Conservation (phyloP, 2,113 vertebrate species). For the Jaculus jaculus region DNA sequence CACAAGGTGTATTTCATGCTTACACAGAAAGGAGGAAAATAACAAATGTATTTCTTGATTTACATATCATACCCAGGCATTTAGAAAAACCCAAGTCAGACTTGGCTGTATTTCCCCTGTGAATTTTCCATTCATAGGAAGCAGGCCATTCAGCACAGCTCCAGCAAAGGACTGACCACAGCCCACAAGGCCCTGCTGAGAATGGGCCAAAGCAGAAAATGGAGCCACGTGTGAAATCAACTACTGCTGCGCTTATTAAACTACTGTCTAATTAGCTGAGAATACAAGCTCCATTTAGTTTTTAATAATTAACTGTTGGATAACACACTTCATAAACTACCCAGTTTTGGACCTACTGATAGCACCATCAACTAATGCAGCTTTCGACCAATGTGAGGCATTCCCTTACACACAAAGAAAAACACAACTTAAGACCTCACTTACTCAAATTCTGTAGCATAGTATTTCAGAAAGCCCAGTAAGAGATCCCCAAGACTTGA, state of each 20-base stretch:
- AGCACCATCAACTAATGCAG: neutral
- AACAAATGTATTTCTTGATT: slow-evolving; percentile 6
- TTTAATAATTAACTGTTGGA: neutral
- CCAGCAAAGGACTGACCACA: neutral
- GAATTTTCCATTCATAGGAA: slow-evolving; percentile 41
- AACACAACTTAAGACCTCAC: slow-evolving; percentile 69
- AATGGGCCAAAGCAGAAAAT: slow-evolving; percentile 22
- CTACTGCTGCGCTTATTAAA: neutral
- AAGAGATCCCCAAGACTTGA: slow-evolving; percentile 93
- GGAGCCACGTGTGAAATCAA: neutral
- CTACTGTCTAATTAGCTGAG: slow-evolving; percentile 11
- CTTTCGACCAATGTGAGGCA: neutral
- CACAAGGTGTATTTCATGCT: neutral
- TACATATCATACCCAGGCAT: neutral
- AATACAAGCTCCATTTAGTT: neutral
- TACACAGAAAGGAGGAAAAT: neutral
- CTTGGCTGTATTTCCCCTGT: neutral
- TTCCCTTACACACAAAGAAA: slow-evolving; percentile 11
- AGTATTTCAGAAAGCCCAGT: slow-evolving; percentile 96
- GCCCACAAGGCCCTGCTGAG: neutral
- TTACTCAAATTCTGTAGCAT: slow-evolving; percentile 95
- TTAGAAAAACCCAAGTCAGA: neutral
- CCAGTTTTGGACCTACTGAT: neutral
- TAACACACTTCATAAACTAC: slow-evolving; percentile 19
- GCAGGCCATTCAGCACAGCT: neutral